Evolutionary conservation across 2,797 vertebrate genomes (phyloP), one percentile per base, ranked within the genome.

Genomic region (Sphenodon punctatus): DNA sequence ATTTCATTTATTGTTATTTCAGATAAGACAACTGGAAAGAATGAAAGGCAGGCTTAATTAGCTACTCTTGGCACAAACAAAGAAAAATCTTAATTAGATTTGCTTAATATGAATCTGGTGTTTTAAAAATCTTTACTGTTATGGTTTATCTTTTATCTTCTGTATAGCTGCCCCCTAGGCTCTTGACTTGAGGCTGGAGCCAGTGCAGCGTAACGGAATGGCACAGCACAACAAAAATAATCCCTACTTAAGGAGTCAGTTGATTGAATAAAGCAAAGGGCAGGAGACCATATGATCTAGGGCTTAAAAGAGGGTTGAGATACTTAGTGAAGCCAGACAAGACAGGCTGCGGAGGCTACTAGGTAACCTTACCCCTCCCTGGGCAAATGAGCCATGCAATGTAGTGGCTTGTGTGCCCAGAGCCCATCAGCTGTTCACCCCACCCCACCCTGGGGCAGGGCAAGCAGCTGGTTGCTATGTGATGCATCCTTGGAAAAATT

Each of bases 1-100:
- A 67, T 60, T 6, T 48, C 69, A n/a, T 64, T 60, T 71, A 67
- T 8, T 43, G 81, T 25, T 90, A 83, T 16, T 89, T 92, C 42
- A 80, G 41, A 36, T 82, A 72, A 87, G 67, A 87, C 76, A 83
- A 87, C 7, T 19, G 48, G 67, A 49, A 41, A 36, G 32, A 73
- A 67, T 2, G 51, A 74, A 78, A 45, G 5, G n/a, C 5, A 77
- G 58, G 56, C 3, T 71, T 72, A 84, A 71, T 53, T 45, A 73
- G 69, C 72, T 5, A 14, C 10, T 56, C 6, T 74, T 15, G 49
- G 27, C 8, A 75, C 41, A 78, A 78, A 46, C 3, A 78, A 55
- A 55, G 27, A 67, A 11, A 83, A 58, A 66, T 27, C 32, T 55
- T 60, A 59, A 63, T 60, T 27, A n/a, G 27, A 48, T 77, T 82